Conservation (phyloP, 2,113 vertebrate species). For the Festucalex cinctus region DNA sequence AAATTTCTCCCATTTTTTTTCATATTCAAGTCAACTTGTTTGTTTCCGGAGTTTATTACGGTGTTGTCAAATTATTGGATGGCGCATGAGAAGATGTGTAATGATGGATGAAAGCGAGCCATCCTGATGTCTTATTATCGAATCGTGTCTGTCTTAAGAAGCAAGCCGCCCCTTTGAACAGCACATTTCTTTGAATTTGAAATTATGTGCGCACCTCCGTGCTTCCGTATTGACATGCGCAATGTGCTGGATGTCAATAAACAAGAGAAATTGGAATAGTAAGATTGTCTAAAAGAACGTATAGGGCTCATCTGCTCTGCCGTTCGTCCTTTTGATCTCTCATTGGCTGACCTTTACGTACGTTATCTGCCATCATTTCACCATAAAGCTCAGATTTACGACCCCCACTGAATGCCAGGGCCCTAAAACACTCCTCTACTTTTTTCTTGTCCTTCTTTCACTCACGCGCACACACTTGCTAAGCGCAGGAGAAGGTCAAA, state of each 20-base stretch:
- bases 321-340: slow-evolving; percentile 57
- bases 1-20: not conserved
- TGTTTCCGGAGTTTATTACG: not conserved
- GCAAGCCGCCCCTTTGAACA: not conserved
- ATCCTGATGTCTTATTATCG: not conserved
- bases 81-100: not conserved
- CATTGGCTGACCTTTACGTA: slow-evolving; percentile 66
- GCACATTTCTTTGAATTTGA: not conserved
- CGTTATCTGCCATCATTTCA: slow-evolving; percentile 66
- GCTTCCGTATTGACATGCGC: not conserved
- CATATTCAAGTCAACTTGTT: no score
- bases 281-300: slow-evolving; percentile 1
- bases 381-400: slow-evolving; percentile 68
- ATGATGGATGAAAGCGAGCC: not conserved
- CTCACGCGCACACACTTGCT: slow-evolving; percentile 18
- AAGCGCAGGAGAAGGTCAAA: slow-evolving; percentile 63
- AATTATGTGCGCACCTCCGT: no score
- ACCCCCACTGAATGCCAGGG: slow-evolving; percentile 62
- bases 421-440: slow-evolving; percentile 57
- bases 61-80: not conserved
- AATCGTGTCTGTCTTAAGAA: not conserved
- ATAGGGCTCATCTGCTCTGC: slow-evolving; percentile 17
- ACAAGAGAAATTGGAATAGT: not conserved
- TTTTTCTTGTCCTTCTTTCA: slow-evolving; percentile 45
- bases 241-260: not conserved